A percentile compares a stretch with the other conserved stretches of the same genome.
Evolutionary conservation across 2,113 vertebrate species (phyloP).

Genomic region (Salvator merianae): DNA sequence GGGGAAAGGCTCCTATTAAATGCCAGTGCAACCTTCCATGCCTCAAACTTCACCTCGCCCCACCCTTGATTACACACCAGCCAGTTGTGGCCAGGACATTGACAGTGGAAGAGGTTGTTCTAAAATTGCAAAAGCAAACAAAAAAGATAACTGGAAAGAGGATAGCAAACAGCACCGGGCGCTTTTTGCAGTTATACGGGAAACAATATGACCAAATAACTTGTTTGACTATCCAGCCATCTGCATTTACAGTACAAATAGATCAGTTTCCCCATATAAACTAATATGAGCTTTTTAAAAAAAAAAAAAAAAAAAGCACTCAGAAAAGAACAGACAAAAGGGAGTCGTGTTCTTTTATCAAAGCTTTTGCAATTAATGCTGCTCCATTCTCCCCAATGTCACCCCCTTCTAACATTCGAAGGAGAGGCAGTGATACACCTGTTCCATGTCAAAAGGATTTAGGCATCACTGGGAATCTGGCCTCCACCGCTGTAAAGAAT

Average conservation of each 20-base stretch:
- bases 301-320: neutral
- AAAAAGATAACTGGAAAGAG: neutral
- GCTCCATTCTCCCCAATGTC: neutral
- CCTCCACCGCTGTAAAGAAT: neutral
- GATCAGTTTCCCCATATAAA: neutral
- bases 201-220: constrained; percentile 13
- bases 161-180: neutral
- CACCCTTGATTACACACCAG: neutral
- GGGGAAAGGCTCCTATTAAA: neutral
- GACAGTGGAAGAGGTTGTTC: neutral
- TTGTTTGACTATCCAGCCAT: constrained; percentile 21
- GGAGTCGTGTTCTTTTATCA: neutral
- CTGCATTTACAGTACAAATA: constrained; percentile 32
- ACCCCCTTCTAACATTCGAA: neutral
- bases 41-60: neutral
- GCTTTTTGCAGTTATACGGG: constrained; percentile 34
- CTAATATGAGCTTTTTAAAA: neutral
- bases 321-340: neutral
- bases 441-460: neutral
- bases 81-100: too few species aligned
- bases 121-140: constrained; percentile 6
- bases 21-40: too few species aligned
- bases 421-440: neutral
- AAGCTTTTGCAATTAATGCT: neutral
- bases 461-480: too few species aligned